These are phyloP conservation scores for Heliconius congener DNA, from an alignment of 1,140 invertebrate species.

Conservation along the genomic window DNA sequence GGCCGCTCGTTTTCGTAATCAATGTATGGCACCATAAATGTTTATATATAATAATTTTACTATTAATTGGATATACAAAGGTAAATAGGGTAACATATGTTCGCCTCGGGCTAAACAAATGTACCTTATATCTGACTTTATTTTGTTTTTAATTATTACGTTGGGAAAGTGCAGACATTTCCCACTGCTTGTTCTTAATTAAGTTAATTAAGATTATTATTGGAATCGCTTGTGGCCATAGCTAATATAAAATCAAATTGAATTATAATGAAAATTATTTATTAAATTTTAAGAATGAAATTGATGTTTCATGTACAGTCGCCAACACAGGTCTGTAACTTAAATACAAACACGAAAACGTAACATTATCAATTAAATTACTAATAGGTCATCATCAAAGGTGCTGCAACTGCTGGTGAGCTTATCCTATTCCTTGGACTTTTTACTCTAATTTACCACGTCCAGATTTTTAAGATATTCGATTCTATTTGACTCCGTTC, in stretches of 20 bases:
- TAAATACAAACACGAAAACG: neutral
- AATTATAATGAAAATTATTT: neutral
- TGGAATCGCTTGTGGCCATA: neutral
- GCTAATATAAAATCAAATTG: slow-evolving; percentile 4
- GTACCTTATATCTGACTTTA: neutral
- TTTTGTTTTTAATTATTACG: neutral
- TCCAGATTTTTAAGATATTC: no score
- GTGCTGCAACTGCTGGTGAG: no score
- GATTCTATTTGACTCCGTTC: no score
- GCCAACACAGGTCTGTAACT: neutral
- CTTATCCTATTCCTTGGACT: no score
- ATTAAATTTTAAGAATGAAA: neutral
- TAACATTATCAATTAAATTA: no score
- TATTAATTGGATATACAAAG: slow-evolving; percentile 53
- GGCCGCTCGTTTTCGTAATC: slow-evolving; percentile 70
- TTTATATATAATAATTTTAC: slow-evolving; percentile 65
- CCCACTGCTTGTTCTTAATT: neutral
- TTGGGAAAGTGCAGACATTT: slow-evolving; percentile 4
- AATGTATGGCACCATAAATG: slow-evolving; percentile 67
- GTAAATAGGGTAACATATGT: slow-evolving; percentile 19
- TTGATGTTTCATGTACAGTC: neutral
- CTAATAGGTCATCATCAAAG: no score
- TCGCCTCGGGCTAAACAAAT: slow-evolving; percentile 3
- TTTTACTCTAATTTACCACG: no score
- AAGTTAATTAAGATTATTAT: neutral